These are phyloP conservation scores for Falco biarmicus DNA, from an alignment of 2,797 vertebrate genomes.

Conservation along the genomic window DNA sequence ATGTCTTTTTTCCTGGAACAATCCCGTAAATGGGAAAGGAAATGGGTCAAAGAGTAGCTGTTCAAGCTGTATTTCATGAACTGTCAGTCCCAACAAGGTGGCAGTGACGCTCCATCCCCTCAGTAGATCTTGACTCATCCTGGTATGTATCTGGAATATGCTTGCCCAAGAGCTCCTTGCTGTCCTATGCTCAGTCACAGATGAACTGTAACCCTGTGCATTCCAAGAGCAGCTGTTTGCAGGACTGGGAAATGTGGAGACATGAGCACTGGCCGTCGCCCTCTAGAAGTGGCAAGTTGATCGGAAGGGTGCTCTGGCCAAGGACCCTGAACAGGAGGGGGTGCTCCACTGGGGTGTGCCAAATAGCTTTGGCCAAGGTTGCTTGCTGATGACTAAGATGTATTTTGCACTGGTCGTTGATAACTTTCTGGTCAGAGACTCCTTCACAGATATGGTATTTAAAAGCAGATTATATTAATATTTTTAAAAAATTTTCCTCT, in stretches of 20 bases:
- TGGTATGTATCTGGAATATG: background rate
- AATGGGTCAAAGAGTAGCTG: background rate
- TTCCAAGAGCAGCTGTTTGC: background rate
- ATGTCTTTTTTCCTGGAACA: background rate
- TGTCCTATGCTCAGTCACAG: background rate
- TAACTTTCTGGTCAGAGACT: background rate
- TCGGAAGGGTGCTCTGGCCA: background rate
- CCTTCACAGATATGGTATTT: background rate
- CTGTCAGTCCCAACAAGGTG: background rate
- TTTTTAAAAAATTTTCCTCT: background rate
- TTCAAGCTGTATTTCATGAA: background rate
- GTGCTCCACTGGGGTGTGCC: background rate
- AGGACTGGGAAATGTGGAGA: background rate
- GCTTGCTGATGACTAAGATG: background rate
- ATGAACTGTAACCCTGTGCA: background rate
- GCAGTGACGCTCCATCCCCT: background rate
- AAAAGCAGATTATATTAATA: background rate
- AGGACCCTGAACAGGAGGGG: background rate
- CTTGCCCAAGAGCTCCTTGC: background rate
- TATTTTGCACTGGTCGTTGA: background rate
- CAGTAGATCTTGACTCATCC: fast-evolving
- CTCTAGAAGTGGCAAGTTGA: background rate
- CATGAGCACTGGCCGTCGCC: background rate
- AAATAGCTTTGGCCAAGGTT: background rate
- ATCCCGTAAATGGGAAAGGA: background rate